Evolutionary conservation across 2,797 vertebrate species (phyloP).

Genomic region (Hydrocynus forskahlii): DNA sequence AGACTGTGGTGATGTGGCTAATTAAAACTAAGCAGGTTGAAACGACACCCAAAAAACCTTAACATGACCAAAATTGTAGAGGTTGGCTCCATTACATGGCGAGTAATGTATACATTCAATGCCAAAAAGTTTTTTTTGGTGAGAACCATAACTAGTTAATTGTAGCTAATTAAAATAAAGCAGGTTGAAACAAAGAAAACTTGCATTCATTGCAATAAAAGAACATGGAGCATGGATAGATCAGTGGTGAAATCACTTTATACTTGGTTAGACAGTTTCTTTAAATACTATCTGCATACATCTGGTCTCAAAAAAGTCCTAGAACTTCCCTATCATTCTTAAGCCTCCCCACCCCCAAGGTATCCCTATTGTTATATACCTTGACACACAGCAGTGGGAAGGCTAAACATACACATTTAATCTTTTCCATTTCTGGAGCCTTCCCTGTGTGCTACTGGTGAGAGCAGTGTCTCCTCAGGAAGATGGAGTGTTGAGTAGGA

Average conservation of each 20-base stretch:
- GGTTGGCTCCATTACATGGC: too few species aligned
- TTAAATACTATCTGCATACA: constrained; percentile 7
- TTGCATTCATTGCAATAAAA: too few species aligned
- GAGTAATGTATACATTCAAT: too few species aligned
- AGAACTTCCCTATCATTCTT: constrained; percentile 28
- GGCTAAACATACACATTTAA: constrained; percentile 51
- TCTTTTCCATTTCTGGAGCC: constrained; percentile 49
- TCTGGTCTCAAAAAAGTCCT: constrained; percentile 2
- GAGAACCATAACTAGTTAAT: too few species aligned
- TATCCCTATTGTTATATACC: constrained; percentile 39
- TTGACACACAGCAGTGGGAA: constrained; percentile 43
- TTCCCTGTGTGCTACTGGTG: constrained; percentile 34
- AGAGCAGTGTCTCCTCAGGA: constrained; percentile 33
- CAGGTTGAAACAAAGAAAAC: too few species aligned
- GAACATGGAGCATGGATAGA: background rate
- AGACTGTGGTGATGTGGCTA: too few species aligned
- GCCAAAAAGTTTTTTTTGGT: too few species aligned
- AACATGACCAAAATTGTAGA: too few species aligned
- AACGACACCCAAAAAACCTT: too few species aligned
- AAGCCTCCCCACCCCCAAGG: background rate
- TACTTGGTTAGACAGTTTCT: background rate
- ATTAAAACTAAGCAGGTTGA: too few species aligned
- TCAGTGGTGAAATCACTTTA: constrained; percentile 6
- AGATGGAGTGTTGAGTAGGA: constrained; percentile 48
- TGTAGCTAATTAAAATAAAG: too few species aligned